Evolutionary conservation across 2,113 vertebrate species (phyloP), one percentile per base, ranked within the genome.

Genomic region (Platichthys stellatus): DNA sequence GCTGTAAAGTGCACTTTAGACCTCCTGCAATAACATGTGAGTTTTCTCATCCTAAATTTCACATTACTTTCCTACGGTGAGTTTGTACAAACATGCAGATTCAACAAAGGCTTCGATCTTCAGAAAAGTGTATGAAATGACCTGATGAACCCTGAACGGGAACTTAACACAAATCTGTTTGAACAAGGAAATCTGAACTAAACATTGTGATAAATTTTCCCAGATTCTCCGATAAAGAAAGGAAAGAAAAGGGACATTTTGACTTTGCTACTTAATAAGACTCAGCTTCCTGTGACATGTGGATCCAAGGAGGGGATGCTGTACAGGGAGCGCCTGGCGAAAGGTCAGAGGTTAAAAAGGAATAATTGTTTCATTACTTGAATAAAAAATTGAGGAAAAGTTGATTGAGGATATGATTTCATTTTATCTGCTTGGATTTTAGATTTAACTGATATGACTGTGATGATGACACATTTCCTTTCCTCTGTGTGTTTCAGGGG

Each of bases 261-360:
- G 94, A 91, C 0, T 2, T 94, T 86, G 91, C 45, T 62, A 2
- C 0, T 93, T 0, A 92, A 73, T 69, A 92, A 87, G 83, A 31
- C 0, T 7, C 78, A 78, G 28, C 77, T 94, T 0, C 92, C 89
- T 14, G 90, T 95, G 66, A 93, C 65, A 0, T 94, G 94, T 80
- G 93, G 92, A 35, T 0, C 35, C 0, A 0, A 47, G 65, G 0
- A 61, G 9, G 94, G 90, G 18, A 49, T 0, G 0, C 88, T 95
- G 31, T 0, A 73, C 69, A 80, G 84, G 74, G 54, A 72, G 2
- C 90, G 64, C 63, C 78, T 95, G 66, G 86, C 85, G 18, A 78
- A 69, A 89, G 94, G 94, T 94, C 20, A 77, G 69, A 20, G 2
- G 14, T 45, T 12, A 20, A 51, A 4, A 40, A 26, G 0, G 12